These are phyloP conservation scores for Sitobion miscanthi DNA, from an alignment of 1,140 invertebrate species.

Conservation along the genomic window DNA sequence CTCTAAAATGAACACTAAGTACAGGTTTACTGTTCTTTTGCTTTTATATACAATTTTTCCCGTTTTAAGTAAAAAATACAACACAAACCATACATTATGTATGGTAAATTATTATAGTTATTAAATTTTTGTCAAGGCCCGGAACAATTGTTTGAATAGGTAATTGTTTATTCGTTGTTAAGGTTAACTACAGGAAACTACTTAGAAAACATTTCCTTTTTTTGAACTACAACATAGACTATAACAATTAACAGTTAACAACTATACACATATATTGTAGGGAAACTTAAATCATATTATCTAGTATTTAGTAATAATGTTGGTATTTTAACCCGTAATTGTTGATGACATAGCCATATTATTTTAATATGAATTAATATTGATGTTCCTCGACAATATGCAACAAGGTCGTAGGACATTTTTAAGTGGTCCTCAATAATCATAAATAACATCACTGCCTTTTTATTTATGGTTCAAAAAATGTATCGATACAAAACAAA, in stretches of 20 bases:
- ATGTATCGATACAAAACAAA: background rate
- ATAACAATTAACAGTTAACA: background rate
- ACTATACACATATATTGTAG: background rate
- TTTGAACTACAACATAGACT: background rate
- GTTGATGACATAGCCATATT: background rate
- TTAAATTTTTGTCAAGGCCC: conserved; percentile 18
- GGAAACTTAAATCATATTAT: background rate
- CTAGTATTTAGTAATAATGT: background rate
- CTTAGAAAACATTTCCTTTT: background rate
- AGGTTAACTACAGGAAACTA: conserved; percentile 32
- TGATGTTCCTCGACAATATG: background rate
- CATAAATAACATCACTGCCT: background rate
- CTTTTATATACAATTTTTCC: background rate
- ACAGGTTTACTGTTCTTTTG: background rate
- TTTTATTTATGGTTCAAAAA: background rate
- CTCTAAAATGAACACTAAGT: background rate
- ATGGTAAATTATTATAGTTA: background rate
- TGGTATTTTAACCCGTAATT: background rate
- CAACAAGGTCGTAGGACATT: background rate
- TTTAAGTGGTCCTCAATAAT: background rate
- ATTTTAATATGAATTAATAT: conserved; percentile 5
- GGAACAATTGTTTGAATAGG: background rate
- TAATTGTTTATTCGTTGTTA: conserved; percentile 34
- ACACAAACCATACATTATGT: background rate
- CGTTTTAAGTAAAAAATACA: background rate